Base-by-base conservation (phyloP, 2,113 vertebrate genomes). In the Solenodon paradoxus region DNA sequence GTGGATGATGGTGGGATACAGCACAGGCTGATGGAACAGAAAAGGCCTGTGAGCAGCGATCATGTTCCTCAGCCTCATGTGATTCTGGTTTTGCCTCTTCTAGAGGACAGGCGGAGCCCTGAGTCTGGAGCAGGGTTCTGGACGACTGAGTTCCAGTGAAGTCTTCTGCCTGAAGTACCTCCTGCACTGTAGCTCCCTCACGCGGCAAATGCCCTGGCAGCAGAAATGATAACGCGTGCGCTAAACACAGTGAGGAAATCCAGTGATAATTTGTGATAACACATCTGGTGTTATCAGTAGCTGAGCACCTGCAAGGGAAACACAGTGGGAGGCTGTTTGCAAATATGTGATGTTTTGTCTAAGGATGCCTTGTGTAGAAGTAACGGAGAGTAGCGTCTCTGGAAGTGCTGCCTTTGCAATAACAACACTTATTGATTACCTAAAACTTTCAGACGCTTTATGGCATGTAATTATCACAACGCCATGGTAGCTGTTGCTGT, bases 261-360 rank as follows among this genome's bases (percentile, higher is more conserved):
- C 28, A 45, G 38, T 4, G 53, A 35, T 53, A 72, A 82, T 90
- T 91, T 79, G 53, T 66, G 53, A 79, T 63, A 66, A 35, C n/a
- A 47, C 61, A 88, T 82, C 90, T 92, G 35, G 10, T 69, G 38
- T 64, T 57, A 19, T 45, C 57, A 77, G 49, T 59, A 81, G 13
- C 32, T 68, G 30, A 90, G 30, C n/a, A 80, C 32, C 79, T 93
- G 89, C 55, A 80, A 28, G 15, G 42, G 72, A 92, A 92, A 81
- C 77, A 59, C 40, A 79, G 64, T 2, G 7, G 77, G 47, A 94
- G 22, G 40, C 12, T 71, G 84, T 80, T 90, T 87, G 59, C 51
- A 81, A 66, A 88, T 91, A 79, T 15, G 32, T 64, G 59, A n/a
- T 47, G 40, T 77, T 82, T 88, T 94, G 74, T 84, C 53, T 57